Evolutionary conservation across 2,888 invertebrate species (phyloP), one percentile per base, ranked within the genome.

Genomic region (Epinotia nisella): DNA sequence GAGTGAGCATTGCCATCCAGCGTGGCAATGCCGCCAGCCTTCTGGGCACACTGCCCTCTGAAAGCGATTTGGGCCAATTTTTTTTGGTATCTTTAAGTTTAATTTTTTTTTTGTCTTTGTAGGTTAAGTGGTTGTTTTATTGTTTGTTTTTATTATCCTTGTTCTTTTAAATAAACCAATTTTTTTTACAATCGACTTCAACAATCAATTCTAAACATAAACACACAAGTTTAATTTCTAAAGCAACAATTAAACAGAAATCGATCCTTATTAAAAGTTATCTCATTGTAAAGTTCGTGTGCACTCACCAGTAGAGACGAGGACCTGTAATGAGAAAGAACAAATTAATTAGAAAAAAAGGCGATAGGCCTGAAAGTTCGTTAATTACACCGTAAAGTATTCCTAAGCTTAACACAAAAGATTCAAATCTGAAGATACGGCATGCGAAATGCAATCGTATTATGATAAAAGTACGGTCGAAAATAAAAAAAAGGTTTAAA

Each of bases 271-370:
- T 67, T 39, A 21, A 60, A 39, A 53, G 51, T 58, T 13, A 24
- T 10, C 21, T 49, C 3, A 49, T 65, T 41, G 58, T 19, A 24
- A 72, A 67, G 49, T 67, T 72, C 15, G 13, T 62, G 66, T 66
- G 60, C 45, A 67, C 71, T 72, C 45, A 72, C 72, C 72, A 59
- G 35, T 45, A 56, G 11, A 1, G 17, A 49, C 53, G 45, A n/a
- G 41, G 17, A 73, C 58, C 73, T 73, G 73, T 59, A 72, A 73
- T 21, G 39, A 39, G 51, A 59, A 58, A 35, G 29, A 56, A 51
- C 51, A 53, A 73, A 69, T 69, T 62, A 64, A 73, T 73, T 68
- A 68, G n/a, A 24, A 19, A 35, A 51, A 39, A 35, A 7, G 35
- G 35, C 9, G 9, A 17, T 45, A 19, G 55, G 58, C 24, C 58